These are phyloP conservation scores for Caerostris darwini DNA, from an alignment of 1,140 invertebrate species.

Conservation along the genomic window DNA sequence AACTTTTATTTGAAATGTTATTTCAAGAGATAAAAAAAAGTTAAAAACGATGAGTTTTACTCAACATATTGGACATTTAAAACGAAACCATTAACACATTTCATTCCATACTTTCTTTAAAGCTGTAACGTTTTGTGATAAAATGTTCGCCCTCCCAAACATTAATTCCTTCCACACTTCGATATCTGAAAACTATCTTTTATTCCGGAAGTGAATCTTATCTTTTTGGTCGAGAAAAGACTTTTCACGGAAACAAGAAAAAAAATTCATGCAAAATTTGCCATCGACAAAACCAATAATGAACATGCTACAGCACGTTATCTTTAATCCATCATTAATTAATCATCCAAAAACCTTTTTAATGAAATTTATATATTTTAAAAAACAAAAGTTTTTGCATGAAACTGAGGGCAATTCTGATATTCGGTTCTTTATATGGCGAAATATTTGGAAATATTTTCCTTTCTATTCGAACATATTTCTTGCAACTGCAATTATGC, in stretches of 20 bases:
- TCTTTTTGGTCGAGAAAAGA: background rate
- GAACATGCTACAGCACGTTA: background rate
- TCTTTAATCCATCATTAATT: background rate
- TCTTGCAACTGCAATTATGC: too few species aligned
- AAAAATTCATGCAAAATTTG: background rate
- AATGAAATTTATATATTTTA: background rate
- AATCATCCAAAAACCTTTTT: background rate
- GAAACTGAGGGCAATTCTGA: too few species aligned
- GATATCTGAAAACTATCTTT: background rate
- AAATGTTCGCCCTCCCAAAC: background rate
- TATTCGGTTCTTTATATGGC: too few species aligned
- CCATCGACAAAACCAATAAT: background rate
- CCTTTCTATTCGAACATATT: too few species aligned
- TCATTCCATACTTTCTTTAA: background rate
- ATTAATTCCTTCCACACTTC: background rate
- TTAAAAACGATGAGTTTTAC: too few species aligned
- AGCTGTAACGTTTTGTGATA: background rate
- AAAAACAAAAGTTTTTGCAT: too few species aligned
- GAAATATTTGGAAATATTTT: too few species aligned
- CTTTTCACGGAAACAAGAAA: background rate
- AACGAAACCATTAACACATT: constrained; percentile 11
- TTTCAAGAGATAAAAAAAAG: too few species aligned
- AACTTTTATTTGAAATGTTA: too few species aligned
- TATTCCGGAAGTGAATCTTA: background rate
- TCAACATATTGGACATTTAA: background rate